phyloP scores from a whole-genome alignment of 2,797 vertebrate species.

The Microcaecilia unicolor region DNA sequence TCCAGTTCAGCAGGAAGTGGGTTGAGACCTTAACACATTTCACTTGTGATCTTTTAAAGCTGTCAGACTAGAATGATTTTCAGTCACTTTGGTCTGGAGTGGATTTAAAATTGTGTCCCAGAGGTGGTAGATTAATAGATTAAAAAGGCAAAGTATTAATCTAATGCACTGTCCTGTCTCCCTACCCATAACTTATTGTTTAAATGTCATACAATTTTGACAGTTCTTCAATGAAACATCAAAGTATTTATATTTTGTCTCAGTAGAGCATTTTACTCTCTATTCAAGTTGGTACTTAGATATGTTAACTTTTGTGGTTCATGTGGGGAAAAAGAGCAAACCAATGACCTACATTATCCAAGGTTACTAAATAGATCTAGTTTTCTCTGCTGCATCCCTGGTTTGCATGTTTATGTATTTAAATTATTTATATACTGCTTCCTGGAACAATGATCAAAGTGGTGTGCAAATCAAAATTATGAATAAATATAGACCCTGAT shows the following conservation, averaged over 20 bases:
- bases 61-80: constrained; percentile 49
- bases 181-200: constrained; percentile 16
- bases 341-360: too few relatives aligned
- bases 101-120: constrained; percentile 42
- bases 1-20: constrained; percentile 7
- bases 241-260: constrained; percentile 1
- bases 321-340: background rate
- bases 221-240: constrained; percentile 27
- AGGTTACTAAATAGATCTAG: too few relatives aligned
- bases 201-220: constrained; percentile 24
- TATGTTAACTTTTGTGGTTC: background rate
- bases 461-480: too few relatives aligned
- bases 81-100: constrained; percentile 39
- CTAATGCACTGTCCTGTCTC: constrained; percentile 31
- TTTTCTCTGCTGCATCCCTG: too few relatives aligned
- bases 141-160: constrained; percentile 46
- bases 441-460: too few relatives aligned
- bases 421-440: too few relatives aligned
- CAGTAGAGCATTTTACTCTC: background rate
- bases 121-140: constrained; percentile 45
- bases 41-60: constrained; percentile 46
- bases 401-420: too few relatives aligned
- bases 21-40: constrained; percentile 31
- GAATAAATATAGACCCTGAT: too few relatives aligned
- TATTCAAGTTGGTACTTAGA: background rate